These are phyloP conservation scores for Phyllotreta striolata DNA, from an alignment of 2,888 invertebrate genomes.

Conservation along the genomic window DNA sequence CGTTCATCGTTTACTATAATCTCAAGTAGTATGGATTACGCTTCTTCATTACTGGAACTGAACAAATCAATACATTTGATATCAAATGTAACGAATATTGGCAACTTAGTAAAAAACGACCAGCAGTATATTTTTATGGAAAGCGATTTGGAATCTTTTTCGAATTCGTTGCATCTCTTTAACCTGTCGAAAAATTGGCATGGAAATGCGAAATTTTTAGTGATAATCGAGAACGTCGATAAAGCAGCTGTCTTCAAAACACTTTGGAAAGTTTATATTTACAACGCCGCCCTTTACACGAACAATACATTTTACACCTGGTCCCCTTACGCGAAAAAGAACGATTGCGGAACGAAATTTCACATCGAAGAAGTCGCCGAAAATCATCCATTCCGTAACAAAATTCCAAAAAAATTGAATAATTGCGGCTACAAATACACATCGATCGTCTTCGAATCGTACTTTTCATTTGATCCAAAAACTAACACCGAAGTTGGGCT, in stretches of 20 bases:
- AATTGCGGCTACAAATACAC: too few species aligned
- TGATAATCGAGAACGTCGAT: constrained; percentile 2
- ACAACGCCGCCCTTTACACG: constrained; percentile 9
- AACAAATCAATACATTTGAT: constrained; percentile 4
- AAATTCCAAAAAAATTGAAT: neutral
- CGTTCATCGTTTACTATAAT: neutral
- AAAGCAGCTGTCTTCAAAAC: neutral
- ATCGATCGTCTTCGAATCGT: too few species aligned
- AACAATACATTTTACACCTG: constrained; percentile 15
- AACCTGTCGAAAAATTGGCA: constrained; percentile 2
- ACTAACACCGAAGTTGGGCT: neutral
- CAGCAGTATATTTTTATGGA: constrained; percentile 5
- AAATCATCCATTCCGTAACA: constrained; percentile 9
- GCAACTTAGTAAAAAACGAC: neutral
- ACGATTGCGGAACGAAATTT: constrained; percentile 10
- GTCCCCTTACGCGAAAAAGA: constrained; percentile 9
- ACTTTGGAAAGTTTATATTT: constrained; percentile 8
- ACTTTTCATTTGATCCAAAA: constrained; percentile 2
- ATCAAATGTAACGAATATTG: neutral
- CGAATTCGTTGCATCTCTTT: neutral
- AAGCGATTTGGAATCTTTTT: neutral
- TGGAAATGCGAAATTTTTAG: neutral
- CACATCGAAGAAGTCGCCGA: constrained; percentile 5
- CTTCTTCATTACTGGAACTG: neutral
- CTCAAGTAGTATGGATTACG: neutral